Conservation (phyloP, 2,888 invertebrate species). For the Lasioglossum marginatum region DNA sequence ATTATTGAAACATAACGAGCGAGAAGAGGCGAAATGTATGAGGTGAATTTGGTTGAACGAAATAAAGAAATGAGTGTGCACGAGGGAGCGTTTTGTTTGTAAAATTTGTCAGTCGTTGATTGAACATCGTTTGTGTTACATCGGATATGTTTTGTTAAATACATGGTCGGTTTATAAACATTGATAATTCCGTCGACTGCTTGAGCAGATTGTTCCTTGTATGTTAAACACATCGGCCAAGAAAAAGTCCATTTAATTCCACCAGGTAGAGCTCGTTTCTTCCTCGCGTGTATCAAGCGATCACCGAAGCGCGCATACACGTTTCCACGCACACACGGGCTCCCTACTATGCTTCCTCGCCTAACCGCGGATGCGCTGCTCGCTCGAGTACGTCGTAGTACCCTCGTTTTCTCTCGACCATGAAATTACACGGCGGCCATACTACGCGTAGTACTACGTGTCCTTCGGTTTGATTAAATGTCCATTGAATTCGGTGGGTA, state of each 20-base stretch:
- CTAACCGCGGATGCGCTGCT: slow-evolving; percentile 61
- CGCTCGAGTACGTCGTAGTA: slow-evolving; percentile 73
- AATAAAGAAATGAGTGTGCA: too few species aligned
- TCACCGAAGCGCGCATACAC: not conserved
- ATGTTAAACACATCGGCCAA: not conserved
- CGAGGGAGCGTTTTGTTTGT: too few species aligned
- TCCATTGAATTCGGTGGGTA: slow-evolving; percentile 67
- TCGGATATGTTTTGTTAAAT: too few species aligned
- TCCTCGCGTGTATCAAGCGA: slow-evolving; percentile 11
- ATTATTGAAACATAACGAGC: too few species aligned
- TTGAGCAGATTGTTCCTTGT: not conserved
- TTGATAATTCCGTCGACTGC: too few species aligned
- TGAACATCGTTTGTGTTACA: too few species aligned
- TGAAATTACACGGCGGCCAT: slow-evolving; percentile 70
- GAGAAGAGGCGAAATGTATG: too few species aligned
- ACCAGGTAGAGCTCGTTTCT: slow-evolving; percentile 8
- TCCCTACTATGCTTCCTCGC: slow-evolving; percentile 46
- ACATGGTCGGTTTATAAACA: too few species aligned
- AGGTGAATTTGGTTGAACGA: too few species aligned
- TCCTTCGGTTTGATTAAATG: slow-evolving; percentile 69
- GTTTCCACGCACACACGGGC: slow-evolving; percentile 5
- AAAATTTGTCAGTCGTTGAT: too few species aligned
- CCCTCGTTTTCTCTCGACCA: slow-evolving; percentile 71
- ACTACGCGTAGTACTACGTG: slow-evolving; percentile 76
- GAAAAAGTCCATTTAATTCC: slow-evolving; percentile 20